Evolutionary conservation across 2,888 invertebrate species (phyloP).

Genomic region (Drosophila differens): DNA sequence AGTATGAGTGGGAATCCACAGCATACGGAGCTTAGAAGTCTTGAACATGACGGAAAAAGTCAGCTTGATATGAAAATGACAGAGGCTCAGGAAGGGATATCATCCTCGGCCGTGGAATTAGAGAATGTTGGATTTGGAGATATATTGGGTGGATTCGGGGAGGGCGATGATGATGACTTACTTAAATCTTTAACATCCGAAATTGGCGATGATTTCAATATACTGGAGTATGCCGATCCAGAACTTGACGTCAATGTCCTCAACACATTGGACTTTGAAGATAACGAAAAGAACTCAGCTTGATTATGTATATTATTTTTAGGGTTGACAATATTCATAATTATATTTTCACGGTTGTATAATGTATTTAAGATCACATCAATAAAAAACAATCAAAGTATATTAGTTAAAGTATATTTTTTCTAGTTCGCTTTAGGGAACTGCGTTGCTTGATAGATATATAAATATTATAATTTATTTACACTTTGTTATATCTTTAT

Average conservation of each 20-base stretch:
- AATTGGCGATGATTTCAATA: conserved; percentile 97
- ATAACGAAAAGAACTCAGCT: conserved; percentile 83
- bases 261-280: conserved; percentile 93
- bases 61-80: conserved; percentile 83
- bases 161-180: conserved; percentile 95
- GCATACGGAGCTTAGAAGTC: conserved; percentile 53
- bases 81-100: conserved; percentile 87
- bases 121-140: conserved; percentile 89
- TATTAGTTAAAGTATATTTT: not conserved
- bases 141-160: conserved; percentile 92
- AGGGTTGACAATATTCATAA: conserved; percentile 8
- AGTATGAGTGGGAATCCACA: conserved; percentile 67
- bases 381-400: not conserved
- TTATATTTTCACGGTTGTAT: conserved; percentile 6
- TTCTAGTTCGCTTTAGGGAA: not conserved
- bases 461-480: not conserved
- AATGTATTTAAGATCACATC: conserved; percentile 1
- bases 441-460: not conserved
- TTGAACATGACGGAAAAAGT: conserved; percentile 64
- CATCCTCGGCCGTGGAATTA: conserved; percentile 67
- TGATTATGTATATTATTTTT: conserved; percentile 18
- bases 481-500: not conserved
- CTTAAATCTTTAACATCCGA: conserved; percentile 90
- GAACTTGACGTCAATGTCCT: conserved; percentile 95
- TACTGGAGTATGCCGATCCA: conserved; percentile 97